These are phyloP conservation scores for Drosophila paracracens DNA, from an alignment of 2,888 invertebrate genomes.

Conservation along the genomic window DNA sequence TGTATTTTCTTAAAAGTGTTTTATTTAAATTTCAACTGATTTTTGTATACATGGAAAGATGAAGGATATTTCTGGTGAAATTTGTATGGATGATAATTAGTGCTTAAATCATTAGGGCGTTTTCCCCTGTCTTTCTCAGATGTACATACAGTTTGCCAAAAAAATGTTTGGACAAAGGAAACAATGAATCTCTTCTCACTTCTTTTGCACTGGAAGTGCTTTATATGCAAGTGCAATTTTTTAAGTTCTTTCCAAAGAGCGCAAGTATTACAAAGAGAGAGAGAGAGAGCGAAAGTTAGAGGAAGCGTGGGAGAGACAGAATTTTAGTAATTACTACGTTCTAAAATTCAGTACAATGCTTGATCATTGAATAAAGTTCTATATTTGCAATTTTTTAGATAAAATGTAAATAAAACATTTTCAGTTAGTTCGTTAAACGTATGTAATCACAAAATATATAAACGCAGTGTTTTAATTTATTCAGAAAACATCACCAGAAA, in stretches of 20 bases:
- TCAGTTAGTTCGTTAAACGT: not conserved
- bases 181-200: not conserved
- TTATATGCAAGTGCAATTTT: not conserved
- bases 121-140: not conserved
- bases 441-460: not conserved
- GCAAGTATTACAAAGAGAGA: not conserved
- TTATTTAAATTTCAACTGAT: not conserved
- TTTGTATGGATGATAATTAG: not conserved
- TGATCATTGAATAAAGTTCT: not conserved
- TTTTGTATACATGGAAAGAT: too few relatives aligned
- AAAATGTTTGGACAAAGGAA: not conserved
- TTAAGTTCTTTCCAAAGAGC: not conserved
- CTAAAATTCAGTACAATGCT: not conserved
- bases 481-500: not conserved
- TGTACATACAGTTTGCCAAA: not conserved
- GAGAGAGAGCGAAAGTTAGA: not conserved
- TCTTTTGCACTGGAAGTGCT: not conserved
- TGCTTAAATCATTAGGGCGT: not conserved
- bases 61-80: not conserved
- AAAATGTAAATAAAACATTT: not conserved
- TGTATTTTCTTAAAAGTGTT: not conserved
- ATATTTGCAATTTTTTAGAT: not conserved
- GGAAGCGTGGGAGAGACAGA: not conserved
- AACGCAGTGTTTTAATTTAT: not conserved
- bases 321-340: not conserved